Conservation (phyloP, 2,797 vertebrate species). For the Lithobates sylvaticus region DNA sequence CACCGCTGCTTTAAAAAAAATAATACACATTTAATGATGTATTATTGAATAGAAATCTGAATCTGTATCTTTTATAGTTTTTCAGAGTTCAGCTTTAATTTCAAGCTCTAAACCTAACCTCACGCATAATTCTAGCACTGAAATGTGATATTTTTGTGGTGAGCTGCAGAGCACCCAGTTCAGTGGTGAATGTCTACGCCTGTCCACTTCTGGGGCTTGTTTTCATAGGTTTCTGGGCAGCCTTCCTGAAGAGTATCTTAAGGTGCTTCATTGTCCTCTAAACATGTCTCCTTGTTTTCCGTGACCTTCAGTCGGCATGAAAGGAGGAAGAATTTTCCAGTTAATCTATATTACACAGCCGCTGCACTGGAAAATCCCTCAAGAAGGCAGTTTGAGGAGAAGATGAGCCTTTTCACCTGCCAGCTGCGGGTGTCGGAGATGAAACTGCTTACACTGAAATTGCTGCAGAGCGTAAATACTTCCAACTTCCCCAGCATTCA, state of each 20-base stretch:
- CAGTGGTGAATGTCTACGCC: too few relatives aligned
- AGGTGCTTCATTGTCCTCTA: background rate
- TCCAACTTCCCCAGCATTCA: constrained; percentile 45
- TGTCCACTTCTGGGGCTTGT: too few relatives aligned
- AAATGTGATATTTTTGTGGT: too few relatives aligned
- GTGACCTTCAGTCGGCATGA: constrained; percentile 52
- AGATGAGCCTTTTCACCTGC: constrained; percentile 41
- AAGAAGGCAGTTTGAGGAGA: constrained; percentile 46
- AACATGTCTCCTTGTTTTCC: constrained; percentile 12
- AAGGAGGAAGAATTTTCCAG: constrained; percentile 27
- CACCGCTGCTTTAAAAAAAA: too few relatives aligned
- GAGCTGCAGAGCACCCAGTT: too few relatives aligned
- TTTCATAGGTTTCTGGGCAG: too few relatives aligned
- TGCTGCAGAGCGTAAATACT: constrained; percentile 34
- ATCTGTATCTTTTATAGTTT: too few relatives aligned
- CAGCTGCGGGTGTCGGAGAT: constrained; percentile 32
- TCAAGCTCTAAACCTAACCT: too few relatives aligned
- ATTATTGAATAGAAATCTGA: too few relatives aligned
- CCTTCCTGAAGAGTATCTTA: background rate
- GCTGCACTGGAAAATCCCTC: constrained; percentile 56
- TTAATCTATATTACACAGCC: constrained; percentile 56
- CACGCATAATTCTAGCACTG: too few relatives aligned
- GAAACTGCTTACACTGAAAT: constrained; percentile 32
- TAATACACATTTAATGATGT: too few relatives aligned
- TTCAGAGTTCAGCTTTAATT: too few relatives aligned